Percentiles rank a stretch among this genome's conserved stretches.
These are phyloP conservation scores for Cladorhizidae sp. DNA, from an alignment of 37 sponge, comb jelly and placozoan species.

Conservation along the genomic window DNA sequence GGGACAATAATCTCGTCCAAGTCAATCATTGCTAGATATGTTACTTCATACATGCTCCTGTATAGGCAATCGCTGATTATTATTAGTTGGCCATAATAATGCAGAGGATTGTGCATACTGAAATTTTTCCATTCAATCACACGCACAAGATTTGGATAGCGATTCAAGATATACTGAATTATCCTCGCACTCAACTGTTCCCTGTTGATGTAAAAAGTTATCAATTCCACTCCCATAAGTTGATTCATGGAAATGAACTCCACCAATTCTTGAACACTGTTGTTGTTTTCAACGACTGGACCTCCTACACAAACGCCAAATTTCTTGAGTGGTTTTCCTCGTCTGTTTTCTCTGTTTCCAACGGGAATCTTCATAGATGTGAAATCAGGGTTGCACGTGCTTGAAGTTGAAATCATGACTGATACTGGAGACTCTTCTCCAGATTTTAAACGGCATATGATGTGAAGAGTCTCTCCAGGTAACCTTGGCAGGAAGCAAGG, in stretches of 20 bases:
- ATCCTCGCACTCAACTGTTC: not conserved
- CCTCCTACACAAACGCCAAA: too few species aligned
- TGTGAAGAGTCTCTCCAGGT: not conserved
- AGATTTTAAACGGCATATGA: not conserved
- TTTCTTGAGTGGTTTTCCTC: not conserved
- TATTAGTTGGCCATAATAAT: not conserved
- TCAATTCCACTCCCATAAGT: not conserved
- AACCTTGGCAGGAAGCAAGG: not conserved
- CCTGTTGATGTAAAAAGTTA: too few species aligned
- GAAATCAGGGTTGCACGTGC: not conserved
- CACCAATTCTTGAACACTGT: not conserved
- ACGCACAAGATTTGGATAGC: not conserved
- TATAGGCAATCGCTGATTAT: not conserved
- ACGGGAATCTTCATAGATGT: not conserved
- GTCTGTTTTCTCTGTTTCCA: not conserved
- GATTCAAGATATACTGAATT: not conserved
- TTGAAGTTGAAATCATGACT: not conserved
- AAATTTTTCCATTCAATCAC: not conserved
- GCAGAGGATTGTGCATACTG: not conserved
- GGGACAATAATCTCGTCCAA: not conserved
- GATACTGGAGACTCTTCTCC: not conserved
- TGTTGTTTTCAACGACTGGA: not conserved
- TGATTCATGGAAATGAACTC: not conserved
- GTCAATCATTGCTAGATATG: not conserved
- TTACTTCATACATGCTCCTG: not conserved